These are phyloP conservation scores for Torymus aiolomorphi DNA, from an alignment of 2,888 invertebrate species.

Conservation along the genomic window DNA sequence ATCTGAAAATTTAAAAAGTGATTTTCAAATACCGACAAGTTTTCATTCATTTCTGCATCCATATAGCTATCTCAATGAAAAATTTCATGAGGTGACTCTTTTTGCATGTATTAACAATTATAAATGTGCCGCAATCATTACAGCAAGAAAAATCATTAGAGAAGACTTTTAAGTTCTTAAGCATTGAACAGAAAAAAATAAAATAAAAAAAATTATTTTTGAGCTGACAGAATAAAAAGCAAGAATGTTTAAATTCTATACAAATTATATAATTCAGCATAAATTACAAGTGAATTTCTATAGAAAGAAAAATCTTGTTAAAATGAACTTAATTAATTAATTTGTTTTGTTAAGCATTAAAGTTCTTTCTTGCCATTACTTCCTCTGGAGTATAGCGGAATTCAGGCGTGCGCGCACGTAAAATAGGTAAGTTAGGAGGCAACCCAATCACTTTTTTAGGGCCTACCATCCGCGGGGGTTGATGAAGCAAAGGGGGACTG, in stretches of 20 bases:
- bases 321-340: constrained; percentile 15
- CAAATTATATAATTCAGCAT: no score
- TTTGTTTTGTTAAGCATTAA: constrained; percentile 16
- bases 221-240: no score
- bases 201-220: no score
- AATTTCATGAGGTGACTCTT: neutral
- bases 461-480: neutral
- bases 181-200: no score
- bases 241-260: no score
- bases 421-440: neutral
- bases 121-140: neutral
- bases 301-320: neutral
- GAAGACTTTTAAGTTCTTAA: neutral
- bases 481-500: constrained; percentile 53
- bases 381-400: no score
- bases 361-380: no score
- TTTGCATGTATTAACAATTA: neutral
- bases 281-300: neutral
- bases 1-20: constrained; percentile 75
- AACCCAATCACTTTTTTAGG: constrained; percentile 10
- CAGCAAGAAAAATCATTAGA: constrained; percentile 1
- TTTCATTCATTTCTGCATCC: neutral
- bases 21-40: constrained; percentile 11
- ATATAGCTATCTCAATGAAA: neutral
- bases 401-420: neutral